Base-by-base conservation (phyloP, 2,888 invertebrate species). In the Mamestra brassicae region DNA sequence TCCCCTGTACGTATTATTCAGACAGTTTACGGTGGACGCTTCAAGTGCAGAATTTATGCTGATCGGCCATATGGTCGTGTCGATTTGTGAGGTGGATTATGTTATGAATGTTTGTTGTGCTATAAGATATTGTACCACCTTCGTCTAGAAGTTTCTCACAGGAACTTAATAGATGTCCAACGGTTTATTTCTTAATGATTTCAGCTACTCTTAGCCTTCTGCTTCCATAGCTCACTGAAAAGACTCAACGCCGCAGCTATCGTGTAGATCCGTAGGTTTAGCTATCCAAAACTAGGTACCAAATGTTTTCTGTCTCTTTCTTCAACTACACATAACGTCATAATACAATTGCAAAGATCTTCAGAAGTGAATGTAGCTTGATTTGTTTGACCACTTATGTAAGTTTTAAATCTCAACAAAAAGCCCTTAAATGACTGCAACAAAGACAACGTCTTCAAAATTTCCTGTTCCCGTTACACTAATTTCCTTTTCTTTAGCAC, bases 41-140 rank as follows among this genome's bases (percentile, higher is more conserved):
- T 62, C 57, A 66, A 69, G 17, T 52, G 88, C 83, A 63, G 81
- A 88, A 88, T 88, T 86, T 87, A 87, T 88, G 74, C 66, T 71
- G 71, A 81, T 78, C 73, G 52, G 71, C 77, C 87, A 86, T 80
- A 82, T 87, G 85, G 86, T 74, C 8, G 74, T 60, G 67, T 67
- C 42, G 66, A 68, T 34, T 34, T 47, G 62, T 66, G 45, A 10
- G 10, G 0, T 47, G 38, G 45, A 38, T 47, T 36, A 11, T 52
- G 13, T 47, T 62, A 52, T 52, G 52, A 36, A 38, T n/a, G 34
- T 10, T n/a, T 45, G 26, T 66, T 11, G n/a, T n/a, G 6, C 7
- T 63, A 34, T 42, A 60, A 15, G 8, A 55, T 54, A 62, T 55
- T 50, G 10, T 55, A 5, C 11, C 26, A 36, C 42, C 61, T 73